Evolutionary conservation across 2,888 invertebrate genomes (phyloP).

Genomic region (Amitus sp.): DNA sequence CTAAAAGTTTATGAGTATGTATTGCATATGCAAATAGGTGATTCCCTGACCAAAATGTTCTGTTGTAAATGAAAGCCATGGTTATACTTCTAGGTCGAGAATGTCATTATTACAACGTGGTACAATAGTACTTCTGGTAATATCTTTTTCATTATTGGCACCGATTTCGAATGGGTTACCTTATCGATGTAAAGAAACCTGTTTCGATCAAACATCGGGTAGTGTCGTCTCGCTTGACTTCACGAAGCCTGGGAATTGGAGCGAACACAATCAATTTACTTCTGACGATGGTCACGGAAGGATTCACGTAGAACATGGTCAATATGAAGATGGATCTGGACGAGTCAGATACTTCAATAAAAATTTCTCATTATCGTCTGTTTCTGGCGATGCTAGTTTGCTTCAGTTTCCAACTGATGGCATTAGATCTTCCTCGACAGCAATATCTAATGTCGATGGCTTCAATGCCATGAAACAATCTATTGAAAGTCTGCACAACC

Average conservation of each 20-base stretch:
- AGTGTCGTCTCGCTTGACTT: conserved; percentile 8
- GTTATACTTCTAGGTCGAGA: too few relatives aligned
- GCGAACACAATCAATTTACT: conserved; percentile 50
- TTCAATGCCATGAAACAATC: neutral
- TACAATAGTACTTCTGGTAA: too few relatives aligned
- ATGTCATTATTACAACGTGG: too few relatives aligned
- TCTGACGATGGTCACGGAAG: conserved; percentile 49
- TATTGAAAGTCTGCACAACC: neutral
- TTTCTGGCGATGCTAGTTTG: conserved; percentile 9
- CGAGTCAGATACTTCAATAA: conserved; percentile 50
- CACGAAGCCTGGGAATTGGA: conserved; percentile 53
- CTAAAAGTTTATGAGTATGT: too few relatives aligned
- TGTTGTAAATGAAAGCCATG: too few relatives aligned
- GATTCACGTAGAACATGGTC: conserved; percentile 53
- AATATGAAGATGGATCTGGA: conserved; percentile 44
- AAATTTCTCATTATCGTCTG: conserved; percentile 50
- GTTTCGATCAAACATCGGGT: neutral
- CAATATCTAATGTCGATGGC: conserved; percentile 6
- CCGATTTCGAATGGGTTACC: conserved; percentile 12
- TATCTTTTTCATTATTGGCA: neutral
- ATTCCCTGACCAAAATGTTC: too few relatives aligned
- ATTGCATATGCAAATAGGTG: too few relatives aligned
- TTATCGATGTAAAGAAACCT: conserved; percentile 23
- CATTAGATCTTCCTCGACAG: neutral
- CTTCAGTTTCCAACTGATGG: neutral